phyloP scores from a whole-genome alignment of 2,797 vertebrate genomes.

The Trematomus bernacchii region DNA sequence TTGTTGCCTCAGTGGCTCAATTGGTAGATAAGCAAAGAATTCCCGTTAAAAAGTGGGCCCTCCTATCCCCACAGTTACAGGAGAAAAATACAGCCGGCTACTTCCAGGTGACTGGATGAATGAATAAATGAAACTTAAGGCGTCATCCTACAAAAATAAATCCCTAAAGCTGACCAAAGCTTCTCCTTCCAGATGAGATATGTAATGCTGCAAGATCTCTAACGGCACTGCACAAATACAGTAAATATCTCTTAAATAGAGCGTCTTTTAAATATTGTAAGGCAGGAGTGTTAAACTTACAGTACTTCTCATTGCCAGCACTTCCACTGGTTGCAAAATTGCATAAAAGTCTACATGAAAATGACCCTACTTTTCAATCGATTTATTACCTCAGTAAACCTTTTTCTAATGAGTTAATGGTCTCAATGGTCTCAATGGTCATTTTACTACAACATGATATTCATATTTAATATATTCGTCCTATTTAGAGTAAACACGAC shows the following conservation, averaged over 20 bases:
- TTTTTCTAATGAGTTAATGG: too few species aligned
- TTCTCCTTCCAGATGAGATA: conserved; percentile 32
- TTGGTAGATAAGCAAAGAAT: background rate
- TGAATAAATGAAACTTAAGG: conserved; percentile 3
- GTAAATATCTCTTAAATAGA: conserved; percentile 9
- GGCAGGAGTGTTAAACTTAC: conserved; percentile 20
- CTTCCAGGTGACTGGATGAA: background rate
- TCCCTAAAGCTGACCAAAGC: conserved; percentile 25
- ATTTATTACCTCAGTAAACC: too few species aligned
- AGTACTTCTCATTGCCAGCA: too few species aligned
- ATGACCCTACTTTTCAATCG: too few species aligned
- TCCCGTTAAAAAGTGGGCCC: background rate
- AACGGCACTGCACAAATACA: conserved; percentile 53
- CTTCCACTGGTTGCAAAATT: too few species aligned
- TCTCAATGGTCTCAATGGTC: too few species aligned
- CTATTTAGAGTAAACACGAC: too few species aligned
- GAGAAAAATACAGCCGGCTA: background rate
- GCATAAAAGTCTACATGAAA: too few species aligned
- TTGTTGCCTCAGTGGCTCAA: background rate
- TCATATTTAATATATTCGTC: too few species aligned
- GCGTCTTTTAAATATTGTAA: conserved; percentile 50
- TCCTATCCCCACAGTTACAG: background rate
- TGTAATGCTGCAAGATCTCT: conserved; percentile 21
- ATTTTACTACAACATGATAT: too few species aligned
- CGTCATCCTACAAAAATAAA: conserved; percentile 9